Base-by-base conservation (phyloP, 2,113 vertebrate species). In the Catagonus wagneri region DNA sequence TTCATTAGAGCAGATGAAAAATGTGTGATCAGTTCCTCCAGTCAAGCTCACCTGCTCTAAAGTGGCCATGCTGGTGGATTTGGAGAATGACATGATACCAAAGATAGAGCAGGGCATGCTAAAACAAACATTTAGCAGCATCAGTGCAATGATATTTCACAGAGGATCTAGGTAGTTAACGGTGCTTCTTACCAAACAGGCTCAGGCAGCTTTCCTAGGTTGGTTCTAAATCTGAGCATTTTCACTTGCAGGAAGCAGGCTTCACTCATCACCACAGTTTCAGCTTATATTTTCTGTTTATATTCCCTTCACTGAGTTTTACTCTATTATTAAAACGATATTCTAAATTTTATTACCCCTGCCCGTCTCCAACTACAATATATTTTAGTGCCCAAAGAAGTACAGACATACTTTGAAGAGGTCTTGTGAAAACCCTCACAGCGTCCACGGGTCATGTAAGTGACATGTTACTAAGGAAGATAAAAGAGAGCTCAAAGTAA, bases 391-490 rank as follows among this genome's bases (percentile, higher is more conserved):
- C 44, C 74, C 71, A 90, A 83, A 69, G 68, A 89, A 81, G 58
- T 56, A 68, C 60, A 80, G 78, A 13, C 7, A 75, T 69, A 44
- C 44, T 94, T 93, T 71, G 83, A 66, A 52, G 94, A 97, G 83
- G 58, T 90, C 81, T 65, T 94, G 63, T 89, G 52, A 89, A 36
- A 0, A 74, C 60, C 61, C 95, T 87, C 58, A 17, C 94, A 56
- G 34, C 27, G 88, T n/a, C 58, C 16, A 39, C 0, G 54, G 88
- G 79, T 50, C 91, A 97, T 66, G 89, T 83, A 96, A 96, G 27
- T 80, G 93, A 93, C 93, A 87, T 12, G 68, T 32, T 93, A 92
- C 95, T 96, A 95, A 98, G 93, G 96, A 93, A 97, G 95, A 97
- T 90, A 97, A 97, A 98, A 94, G 93, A 95, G 79, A 86, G 61